These are phyloP conservation scores for Drosophila tropicalis DNA, from an alignment of 1,140 invertebrate genomes.

Conservation along the genomic window DNA sequence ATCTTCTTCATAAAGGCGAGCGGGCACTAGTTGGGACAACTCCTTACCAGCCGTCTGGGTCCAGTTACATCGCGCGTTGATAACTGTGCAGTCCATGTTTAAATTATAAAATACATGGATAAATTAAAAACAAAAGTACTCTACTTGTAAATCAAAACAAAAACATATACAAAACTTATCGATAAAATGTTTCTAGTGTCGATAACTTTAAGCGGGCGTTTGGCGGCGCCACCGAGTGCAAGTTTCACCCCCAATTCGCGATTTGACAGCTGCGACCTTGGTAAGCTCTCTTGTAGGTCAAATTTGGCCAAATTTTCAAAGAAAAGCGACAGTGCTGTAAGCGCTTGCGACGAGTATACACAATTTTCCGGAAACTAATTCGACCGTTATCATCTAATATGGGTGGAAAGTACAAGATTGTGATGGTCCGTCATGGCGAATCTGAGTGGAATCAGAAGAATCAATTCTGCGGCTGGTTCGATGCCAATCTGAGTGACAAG, in stretches of 20 bases:
- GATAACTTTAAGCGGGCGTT: constrained; percentile 27
- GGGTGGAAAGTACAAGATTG: constrained; percentile 91
- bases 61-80: constrained; percentile 58
- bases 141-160: constrained; percentile 8
- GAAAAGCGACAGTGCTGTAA: constrained; percentile 57
- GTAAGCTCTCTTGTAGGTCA: constrained; percentile 61
- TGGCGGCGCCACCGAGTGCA: constrained; percentile 31
- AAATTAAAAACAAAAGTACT: not conserved
- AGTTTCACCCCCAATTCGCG: constrained; percentile 3
- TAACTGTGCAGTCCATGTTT: constrained; percentile 58
- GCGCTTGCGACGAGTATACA: constrained; percentile 53
- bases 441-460: constrained; percentile 98
- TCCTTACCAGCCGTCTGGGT: constrained; percentile 54
- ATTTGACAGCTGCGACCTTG: constrained; percentile 64
- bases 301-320: constrained; percentile 45
- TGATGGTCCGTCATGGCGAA: constrained; percentile 97
- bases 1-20: constrained; percentile 60
- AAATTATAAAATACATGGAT: not conserved
- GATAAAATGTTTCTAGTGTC: not conserved
- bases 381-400: constrained; percentile 13
- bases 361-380: constrained; percentile 60
- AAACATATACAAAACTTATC: not conserved
- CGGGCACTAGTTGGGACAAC: constrained; percentile 50
- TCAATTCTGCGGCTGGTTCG: constrained; percentile 96
- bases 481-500: constrained; percentile 92